These are phyloP conservation scores for Oopsacas minuta DNA, from an alignment of 37 sponge, comb jelly and placozoan genomes.

Conservation along the genomic window DNA sequence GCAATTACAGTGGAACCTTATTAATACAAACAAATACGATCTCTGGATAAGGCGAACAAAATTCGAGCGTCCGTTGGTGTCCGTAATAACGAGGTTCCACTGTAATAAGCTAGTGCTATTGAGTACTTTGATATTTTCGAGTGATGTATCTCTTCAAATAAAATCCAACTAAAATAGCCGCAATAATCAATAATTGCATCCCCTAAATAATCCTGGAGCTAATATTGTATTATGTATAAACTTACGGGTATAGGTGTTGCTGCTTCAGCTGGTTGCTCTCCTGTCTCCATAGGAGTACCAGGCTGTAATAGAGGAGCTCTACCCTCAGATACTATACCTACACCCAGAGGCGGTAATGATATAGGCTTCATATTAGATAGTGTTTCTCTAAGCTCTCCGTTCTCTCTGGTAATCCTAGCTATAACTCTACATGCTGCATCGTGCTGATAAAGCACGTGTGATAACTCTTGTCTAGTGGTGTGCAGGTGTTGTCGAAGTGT, in stretches of 20 bases:
- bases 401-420: slow-evolving; percentile 88
- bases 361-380: background rate
- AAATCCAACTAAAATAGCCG: too few relatives aligned
- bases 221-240: too few relatives aligned
- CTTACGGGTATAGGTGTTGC: background rate
- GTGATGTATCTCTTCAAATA: too few relatives aligned
- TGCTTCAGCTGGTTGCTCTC: background rate
- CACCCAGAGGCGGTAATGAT: background rate
- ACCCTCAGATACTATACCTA: background rate
- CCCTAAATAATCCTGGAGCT: too few relatives aligned
- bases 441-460: slow-evolving; percentile 97
- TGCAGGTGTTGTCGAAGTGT: slow-evolving; percentile 96
- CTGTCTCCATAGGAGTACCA: background rate
- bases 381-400: slow-evolving; percentile 82
- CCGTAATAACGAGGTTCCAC: background rate
- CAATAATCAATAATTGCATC: too few relatives aligned
- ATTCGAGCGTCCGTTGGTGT: background rate
- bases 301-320: background rate
- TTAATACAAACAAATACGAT: background rate
- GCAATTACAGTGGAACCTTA: background rate
- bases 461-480: slow-evolving; percentile 92
- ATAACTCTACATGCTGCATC: slow-evolving; percentile 99
- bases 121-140: too few relatives aligned
- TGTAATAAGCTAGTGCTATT: too few relatives aligned
- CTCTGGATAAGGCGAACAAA: background rate